phyloP scores from a whole-genome alignment of 2,113 vertebrate genomes.

The Pandion haliaetus region DNA sequence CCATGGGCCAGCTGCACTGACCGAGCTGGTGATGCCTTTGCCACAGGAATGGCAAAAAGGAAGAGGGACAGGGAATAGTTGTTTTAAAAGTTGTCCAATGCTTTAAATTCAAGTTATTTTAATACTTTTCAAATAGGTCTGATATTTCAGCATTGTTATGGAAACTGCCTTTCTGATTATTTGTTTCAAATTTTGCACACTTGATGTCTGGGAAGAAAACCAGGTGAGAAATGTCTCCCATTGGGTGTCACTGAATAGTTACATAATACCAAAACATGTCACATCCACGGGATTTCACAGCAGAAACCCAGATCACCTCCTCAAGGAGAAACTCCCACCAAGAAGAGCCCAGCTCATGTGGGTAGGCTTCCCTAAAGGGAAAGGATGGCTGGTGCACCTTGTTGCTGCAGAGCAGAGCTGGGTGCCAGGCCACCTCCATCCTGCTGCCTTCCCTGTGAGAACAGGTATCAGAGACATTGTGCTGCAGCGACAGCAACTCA shows the following conservation, averaged over 20 bases:
- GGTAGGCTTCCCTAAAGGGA: neutral
- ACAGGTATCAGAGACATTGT: rapidly evolving
- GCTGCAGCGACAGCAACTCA: rapidly evolving
- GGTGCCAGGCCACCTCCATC: neutral
- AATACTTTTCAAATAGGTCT: neutral
- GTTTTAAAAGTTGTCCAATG: neutral
- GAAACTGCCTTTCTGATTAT: neutral
- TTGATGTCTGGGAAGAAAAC: neutral
- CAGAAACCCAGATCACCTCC: neutral
- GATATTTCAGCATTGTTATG: neutral
- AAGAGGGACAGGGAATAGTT: neutral
- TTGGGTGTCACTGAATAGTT: neutral
- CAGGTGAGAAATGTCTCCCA: neutral
- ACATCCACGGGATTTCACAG: neutral
- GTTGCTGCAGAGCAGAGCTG: neutral
- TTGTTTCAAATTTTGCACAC: neutral
- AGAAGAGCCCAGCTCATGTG: neutral
- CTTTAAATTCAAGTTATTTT: neutral
- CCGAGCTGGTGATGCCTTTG: rapidly evolving
- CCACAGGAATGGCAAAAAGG: neutral
- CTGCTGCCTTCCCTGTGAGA: rapidly evolving
- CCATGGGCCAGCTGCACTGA: neutral
- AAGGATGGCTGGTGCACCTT: neutral
- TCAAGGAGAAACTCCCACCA: neutral
- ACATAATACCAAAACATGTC: rapidly evolving